phyloP scores from a whole-genome alignment of 2,888 invertebrate genomes.

The Caenorhabditis sinica region DNA sequence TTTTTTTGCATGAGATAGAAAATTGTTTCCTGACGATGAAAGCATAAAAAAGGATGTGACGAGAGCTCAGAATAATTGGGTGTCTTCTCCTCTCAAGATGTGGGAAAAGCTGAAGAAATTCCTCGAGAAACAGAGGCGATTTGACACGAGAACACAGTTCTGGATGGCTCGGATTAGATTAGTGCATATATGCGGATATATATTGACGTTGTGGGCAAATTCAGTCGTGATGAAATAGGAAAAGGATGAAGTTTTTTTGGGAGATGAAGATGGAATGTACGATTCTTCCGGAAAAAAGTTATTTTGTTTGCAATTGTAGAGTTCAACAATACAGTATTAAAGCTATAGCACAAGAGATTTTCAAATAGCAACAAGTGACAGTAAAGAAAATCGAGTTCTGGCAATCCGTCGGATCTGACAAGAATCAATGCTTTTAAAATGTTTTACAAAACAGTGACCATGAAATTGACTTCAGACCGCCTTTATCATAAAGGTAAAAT shows the following conservation, averaged over 20 bases:
- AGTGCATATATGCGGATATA: constrained; percentile 22
- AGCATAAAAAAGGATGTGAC: constrained; percentile 21
- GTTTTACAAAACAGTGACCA: no score
- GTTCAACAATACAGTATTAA: no score
- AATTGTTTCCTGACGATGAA: constrained; percentile 48
- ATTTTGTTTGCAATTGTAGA: no score
- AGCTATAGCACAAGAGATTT: no score
- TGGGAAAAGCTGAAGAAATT: not conserved
- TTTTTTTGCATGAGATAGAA: constrained; percentile 21
- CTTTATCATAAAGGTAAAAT: no score
- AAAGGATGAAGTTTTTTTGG: not conserved
- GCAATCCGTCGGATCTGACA: no score
- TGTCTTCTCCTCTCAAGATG: constrained; percentile 45
- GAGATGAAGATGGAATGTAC: not conserved
- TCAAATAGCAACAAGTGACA: no score
- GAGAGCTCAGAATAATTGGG: constrained; percentile 38
- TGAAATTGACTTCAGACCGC: no score
- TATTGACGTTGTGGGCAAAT: constrained; percentile 17
- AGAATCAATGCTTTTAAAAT: no score
- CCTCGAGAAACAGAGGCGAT: constrained; percentile 21
- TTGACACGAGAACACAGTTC: constrained; percentile 53
- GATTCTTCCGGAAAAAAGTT: no score
- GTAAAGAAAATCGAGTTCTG: no score
- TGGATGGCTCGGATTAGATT: constrained; percentile 48
- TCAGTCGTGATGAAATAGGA: not conserved